These are phyloP conservation scores for Corythornis leucogaster DNA, from an alignment of 2,797 vertebrate genomes.

Conservation along the genomic window DNA sequence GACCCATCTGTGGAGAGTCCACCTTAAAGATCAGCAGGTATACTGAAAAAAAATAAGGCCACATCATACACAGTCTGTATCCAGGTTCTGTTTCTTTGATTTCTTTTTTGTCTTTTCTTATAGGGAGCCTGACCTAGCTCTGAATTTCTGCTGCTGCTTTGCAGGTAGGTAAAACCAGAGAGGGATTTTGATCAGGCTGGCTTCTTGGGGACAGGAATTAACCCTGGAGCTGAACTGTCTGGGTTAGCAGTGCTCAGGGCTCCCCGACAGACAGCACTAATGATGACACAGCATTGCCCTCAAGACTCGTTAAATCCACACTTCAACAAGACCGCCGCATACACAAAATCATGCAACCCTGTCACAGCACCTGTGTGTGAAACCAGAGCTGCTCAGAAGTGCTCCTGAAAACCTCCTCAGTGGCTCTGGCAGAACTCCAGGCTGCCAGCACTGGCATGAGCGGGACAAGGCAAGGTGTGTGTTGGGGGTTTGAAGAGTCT, in stretches of 20 bases:
- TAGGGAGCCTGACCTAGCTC: background rate
- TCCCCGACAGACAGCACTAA: background rate
- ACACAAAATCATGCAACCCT: background rate
- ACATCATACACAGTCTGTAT: background rate
- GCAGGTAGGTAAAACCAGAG: background rate
- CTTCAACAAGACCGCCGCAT: accelerated
- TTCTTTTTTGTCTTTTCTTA: background rate
- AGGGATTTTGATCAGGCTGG: background rate
- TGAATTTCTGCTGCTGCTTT: background rate
- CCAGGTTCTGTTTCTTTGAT: background rate
- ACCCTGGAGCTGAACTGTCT: background rate
- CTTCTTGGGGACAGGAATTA: background rate
- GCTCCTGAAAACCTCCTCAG: accelerated
- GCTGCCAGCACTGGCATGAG: background rate
- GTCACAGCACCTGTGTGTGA: background rate
- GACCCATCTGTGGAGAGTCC: accelerated
- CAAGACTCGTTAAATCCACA: background rate
- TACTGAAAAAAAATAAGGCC: background rate
- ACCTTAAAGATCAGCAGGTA: background rate
- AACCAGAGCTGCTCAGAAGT: background rate
- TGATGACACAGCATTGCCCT: conserved; percentile 1
- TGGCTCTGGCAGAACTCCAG: background rate
- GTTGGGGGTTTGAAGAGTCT: background rate
- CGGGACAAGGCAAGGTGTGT: background rate
- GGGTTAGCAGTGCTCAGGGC: background rate